Evolutionary conservation across 2,113 vertebrate species (phyloP).

Genomic region (Ptilorrhoa leucosticta): DNA sequence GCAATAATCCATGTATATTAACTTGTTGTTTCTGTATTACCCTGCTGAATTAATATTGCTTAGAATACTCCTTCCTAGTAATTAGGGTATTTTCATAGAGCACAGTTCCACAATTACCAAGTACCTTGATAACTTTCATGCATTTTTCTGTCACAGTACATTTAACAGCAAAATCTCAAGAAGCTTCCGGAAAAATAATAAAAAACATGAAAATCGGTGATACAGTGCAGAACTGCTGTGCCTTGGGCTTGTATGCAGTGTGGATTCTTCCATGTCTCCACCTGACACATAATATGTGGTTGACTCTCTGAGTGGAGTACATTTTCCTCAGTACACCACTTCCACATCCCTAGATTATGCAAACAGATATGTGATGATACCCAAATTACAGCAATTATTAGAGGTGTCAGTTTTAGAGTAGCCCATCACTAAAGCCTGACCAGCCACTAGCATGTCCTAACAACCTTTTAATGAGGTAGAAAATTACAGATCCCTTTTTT

Average conservation of each 20-base stretch:
- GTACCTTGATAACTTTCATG: background rate
- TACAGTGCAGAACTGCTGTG: background rate
- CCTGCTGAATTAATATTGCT: background rate
- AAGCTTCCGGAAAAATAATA: background rate
- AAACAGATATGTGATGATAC: background rate
- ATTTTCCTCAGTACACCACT: background rate
- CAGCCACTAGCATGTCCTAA: background rate
- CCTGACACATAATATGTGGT: background rate
- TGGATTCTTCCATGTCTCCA: background rate
- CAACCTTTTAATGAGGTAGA: background rate
- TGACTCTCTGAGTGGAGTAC: background rate
- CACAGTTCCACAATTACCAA: background rate
- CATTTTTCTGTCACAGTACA: background rate
- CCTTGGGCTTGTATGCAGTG: background rate
- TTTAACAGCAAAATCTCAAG: background rate
- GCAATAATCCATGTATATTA: background rate
- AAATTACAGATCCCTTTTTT: background rate
- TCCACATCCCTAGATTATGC: background rate
- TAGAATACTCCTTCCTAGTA: background rate
- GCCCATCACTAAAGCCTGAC: background rate
- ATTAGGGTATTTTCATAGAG: background rate
- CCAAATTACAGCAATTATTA: background rate
- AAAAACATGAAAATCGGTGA: background rate
- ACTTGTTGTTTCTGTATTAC: background rate
- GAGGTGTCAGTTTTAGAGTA: background rate